Percentiles rank a stretch among this genome's conserved stretches.
Conservation (phyloP, 1,140 invertebrate species). For the Bicyclus anynana region DNA sequence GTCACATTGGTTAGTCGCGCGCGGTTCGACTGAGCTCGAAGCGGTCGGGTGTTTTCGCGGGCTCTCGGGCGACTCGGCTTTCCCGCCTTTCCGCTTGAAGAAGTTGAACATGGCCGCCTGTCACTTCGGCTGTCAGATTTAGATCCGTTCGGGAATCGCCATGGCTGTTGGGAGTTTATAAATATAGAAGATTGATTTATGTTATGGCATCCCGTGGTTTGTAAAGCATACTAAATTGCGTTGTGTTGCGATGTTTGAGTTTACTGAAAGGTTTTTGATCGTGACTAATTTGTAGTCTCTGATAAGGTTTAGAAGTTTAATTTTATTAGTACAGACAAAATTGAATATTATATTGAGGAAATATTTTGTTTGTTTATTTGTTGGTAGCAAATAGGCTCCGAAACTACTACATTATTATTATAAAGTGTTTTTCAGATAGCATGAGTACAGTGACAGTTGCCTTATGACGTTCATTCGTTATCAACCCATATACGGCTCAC, state of each 20-base stretch:
- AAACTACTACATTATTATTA: no score
- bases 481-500: no score
- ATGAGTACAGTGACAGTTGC: no score
- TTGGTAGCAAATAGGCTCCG: no score
- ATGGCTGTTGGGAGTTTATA: neutral
- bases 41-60: constrained; percentile 39
- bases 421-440: no score
- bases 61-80: constrained; percentile 48
- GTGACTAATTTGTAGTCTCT: neutral
- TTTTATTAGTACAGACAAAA: no score
- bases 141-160: constrained; percentile 23
- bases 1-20: constrained; percentile 41
- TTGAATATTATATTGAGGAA: no score
- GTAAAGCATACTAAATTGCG: neutral
- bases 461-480: no score
- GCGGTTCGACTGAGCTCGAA: constrained; percentile 40
- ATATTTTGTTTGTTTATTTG: no score
- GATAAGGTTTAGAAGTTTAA: neutral
- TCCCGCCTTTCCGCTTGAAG: constrained; percentile 63
- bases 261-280: no score
- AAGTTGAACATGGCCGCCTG: constrained; percentile 59
- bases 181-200: neutral
- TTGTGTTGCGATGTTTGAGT: constrained; percentile 8
- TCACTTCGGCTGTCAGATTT: constrained; percentile 31
- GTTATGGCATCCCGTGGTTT: neutral